Evolutionary conservation across 2,888 invertebrate genomes (phyloP).

Genomic region (Drosophila differens): DNA sequence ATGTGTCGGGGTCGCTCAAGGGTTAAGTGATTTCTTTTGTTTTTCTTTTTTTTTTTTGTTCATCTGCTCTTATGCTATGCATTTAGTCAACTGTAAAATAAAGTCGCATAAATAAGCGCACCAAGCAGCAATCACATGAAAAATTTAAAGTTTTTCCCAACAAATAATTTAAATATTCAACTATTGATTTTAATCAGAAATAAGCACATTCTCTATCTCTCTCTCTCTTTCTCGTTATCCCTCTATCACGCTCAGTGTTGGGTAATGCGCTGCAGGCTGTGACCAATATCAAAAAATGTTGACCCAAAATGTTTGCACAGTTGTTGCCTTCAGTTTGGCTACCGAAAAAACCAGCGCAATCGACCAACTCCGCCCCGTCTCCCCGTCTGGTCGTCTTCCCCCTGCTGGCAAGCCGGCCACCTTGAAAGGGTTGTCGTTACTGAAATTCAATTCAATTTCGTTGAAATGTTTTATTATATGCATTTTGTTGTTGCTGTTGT

Average conservation of each 20-base stretch:
- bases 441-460: conserved; percentile 68
- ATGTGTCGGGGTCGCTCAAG: conserved; percentile 76
- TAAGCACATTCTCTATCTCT: background rate
- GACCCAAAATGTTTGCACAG: conserved; percentile 59
- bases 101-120: conserved; percentile 67
- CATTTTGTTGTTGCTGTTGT: conserved; percentile 50
- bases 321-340: conserved; percentile 49
- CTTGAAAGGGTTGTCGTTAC: conserved; percentile 67
- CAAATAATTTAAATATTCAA: conserved; percentile 42
- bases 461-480: conserved; percentile 69
- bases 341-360: conserved; percentile 26
- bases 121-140: conserved; percentile 39
- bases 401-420: conserved; percentile 21
- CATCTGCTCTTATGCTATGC: conserved; percentile 16
- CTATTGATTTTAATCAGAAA: conserved; percentile 51
- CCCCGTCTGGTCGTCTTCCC: background rate
- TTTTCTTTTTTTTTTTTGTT: conserved; percentile 39
- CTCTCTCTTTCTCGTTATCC: background rate
- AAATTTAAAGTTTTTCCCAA: conserved; percentile 47
- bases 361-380: background rate
- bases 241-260: conserved; percentile 1
- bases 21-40: conserved; percentile 77
- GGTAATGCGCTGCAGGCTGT: conserved; percentile 54
- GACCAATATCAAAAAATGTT: conserved; percentile 53
- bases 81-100: conserved; percentile 72